Evolutionary conservation across 2,113 vertebrate species (phyloP), one percentile per base, ranked within the genome.

Genomic region (Suricata suricatta): DNA sequence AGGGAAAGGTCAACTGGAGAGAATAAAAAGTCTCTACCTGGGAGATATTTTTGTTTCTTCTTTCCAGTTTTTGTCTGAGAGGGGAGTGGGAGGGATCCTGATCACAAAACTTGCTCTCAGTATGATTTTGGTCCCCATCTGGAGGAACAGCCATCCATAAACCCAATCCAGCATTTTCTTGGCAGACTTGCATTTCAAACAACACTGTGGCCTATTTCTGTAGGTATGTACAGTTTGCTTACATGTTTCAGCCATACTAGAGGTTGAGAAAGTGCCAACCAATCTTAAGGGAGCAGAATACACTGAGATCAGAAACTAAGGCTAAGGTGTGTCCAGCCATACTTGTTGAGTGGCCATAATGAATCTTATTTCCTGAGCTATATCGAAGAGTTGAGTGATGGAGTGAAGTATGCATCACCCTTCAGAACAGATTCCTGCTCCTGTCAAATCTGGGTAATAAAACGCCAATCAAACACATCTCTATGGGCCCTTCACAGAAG

Each of bases 251-350:
- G 71, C 47, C 60, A 71, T 79, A 31, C 87, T 0, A 66, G 41
- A 90, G 74, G 44, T 21, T 41, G 77, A 33, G 33, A 94, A 83
- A 88, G 33, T 35, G 47, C 19, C 64, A 92, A 15, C n/a, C 71
- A 74, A 81, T 76, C 84, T 88, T 83, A 66, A 97, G 80, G 85
- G 50, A 97, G 85, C 11, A 81, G 95, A 96, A 90, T 27, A 47
- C 2, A n/a, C 1, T 63, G 85, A 88, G 85, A 87, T 66, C 69
- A 93, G 96, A 95, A 91, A 72, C 27, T n/a, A 50, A 81, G 93
- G n/a, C n/a, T 7, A 35, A 88, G 88, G 91, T 66, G 76, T 94
- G 91, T 10, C 93, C 52, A 52, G 97, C 89, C 81, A 85, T 1
- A 88, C 96, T 79, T 80, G 95, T 60, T 47, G 38, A 85, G 60